Percentiles rank a stretch among this genome's conserved stretches.
phyloP scores from a whole-genome alignment of 2,113 vertebrate genomes.

The Notiomystis cincta region DNA sequence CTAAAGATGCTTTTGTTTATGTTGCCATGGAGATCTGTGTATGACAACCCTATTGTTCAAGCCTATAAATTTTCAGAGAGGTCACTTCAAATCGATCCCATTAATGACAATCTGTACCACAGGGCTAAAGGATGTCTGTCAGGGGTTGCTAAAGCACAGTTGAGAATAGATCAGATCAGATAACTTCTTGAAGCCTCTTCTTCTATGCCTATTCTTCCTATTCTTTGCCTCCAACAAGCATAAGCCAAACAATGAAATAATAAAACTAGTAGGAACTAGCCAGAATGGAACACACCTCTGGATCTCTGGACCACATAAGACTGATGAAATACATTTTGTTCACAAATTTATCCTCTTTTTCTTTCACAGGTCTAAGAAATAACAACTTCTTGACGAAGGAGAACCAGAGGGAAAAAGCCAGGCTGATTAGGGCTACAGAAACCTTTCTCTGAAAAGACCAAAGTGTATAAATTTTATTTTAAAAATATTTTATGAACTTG shows the following conservation, averaged over 20 bases:
- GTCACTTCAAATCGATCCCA: background rate
- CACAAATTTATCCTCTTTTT: background rate
- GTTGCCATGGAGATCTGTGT: background rate
- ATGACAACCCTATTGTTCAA: background rate
- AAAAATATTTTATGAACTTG: background rate
- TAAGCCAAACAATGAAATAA: background rate
- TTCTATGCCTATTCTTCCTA: background rate
- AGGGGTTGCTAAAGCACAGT: background rate
- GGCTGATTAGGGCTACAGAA: background rate
- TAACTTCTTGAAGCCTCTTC: background rate
- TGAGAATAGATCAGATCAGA: background rate
- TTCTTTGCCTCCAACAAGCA: background rate
- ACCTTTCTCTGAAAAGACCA: background rate
- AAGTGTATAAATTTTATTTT: background rate
- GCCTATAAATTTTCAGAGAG: background rate
- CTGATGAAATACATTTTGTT: background rate
- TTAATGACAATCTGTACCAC: background rate
- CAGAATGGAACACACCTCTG: background rate
- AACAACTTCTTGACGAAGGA: background rate
- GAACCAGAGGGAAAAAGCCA: background rate
- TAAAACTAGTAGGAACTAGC: background rate
- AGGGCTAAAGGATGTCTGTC: background rate
- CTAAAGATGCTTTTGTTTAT: background rate
- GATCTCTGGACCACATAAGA: background rate
- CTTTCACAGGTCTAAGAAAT: background rate